phyloP scores from a whole-genome alignment of 2,888 invertebrate genomes.

The Andrena trimmerana region DNA sequence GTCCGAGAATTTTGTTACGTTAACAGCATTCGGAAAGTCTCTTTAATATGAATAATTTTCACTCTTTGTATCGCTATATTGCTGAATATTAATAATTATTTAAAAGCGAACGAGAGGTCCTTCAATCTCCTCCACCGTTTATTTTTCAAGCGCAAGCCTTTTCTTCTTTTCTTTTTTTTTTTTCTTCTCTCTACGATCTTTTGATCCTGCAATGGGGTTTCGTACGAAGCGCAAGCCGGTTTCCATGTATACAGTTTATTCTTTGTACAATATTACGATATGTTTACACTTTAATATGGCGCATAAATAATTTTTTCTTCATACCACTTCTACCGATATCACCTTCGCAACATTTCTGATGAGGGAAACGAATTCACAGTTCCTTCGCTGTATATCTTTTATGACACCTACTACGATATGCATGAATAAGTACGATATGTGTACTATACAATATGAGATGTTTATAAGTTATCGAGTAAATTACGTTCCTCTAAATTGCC shows the following conservation, averaged over 20 bases:
- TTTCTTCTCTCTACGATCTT: neutral
- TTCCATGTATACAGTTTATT: constrained; percentile 65
- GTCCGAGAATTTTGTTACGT: constrained; percentile 62
- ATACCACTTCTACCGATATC: constrained; percentile 52
- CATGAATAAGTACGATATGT: constrained; percentile 63
- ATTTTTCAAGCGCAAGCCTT: neutral
- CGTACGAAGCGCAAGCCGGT: neutral
- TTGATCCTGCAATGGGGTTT: neutral
- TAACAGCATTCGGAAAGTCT: constrained; percentile 43
- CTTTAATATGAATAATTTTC: constrained; percentile 57
- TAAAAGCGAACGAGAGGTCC: constrained; percentile 42
- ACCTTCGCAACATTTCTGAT: constrained; percentile 48
- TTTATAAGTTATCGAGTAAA: constrained; percentile 47
- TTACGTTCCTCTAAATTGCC: constrained; percentile 39
- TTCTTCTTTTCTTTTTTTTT: neutral
- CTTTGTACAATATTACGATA: constrained; percentile 71
- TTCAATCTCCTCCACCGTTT: neutral
- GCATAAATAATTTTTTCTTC: constrained; percentile 60
- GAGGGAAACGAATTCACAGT: constrained; percentile 59
- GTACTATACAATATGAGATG: constrained; percentile 59
- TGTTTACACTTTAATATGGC: constrained; percentile 64
- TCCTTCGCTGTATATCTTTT: constrained; percentile 34
- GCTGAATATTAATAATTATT: constrained; percentile 70
- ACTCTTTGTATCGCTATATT: constrained; percentile 68
- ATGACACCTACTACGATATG: constrained; percentile 59